Evolutionary conservation across 2,113 vertebrate species (phyloP).

Genomic region (Xiphias gladius): DNA sequence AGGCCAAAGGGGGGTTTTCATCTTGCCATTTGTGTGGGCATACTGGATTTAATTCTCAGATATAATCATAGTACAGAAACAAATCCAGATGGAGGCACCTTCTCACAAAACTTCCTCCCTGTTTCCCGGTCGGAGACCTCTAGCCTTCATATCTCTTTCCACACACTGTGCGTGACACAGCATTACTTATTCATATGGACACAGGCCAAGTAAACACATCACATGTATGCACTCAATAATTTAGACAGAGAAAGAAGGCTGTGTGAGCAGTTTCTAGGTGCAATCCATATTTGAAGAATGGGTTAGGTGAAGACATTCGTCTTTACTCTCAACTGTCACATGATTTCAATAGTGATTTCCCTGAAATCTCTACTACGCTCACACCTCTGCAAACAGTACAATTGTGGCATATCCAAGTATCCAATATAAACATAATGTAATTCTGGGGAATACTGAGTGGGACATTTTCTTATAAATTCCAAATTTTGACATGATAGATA

Average conservation of each 20-base stretch:
- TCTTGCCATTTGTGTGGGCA: not conserved
- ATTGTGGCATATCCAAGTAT: no score
- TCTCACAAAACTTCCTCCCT: not conserved
- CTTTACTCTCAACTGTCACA: conserved; percentile 26
- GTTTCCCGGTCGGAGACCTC: not conserved
- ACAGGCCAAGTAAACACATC: conserved; percentile 71
- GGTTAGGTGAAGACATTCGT: not conserved
- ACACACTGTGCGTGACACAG: conserved; percentile 39
- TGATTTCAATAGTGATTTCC: conserved; percentile 5
- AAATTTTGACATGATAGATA: no score
- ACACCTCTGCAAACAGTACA: not conserved
- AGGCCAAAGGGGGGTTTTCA: not conserved
- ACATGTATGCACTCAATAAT: conserved; percentile 73
- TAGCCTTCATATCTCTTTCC: conserved; percentile 22
- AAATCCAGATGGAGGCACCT: not conserved
- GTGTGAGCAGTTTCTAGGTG: conserved; percentile 44
- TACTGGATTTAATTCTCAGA: not conserved
- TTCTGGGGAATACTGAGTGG: no score
- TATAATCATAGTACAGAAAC: not conserved
- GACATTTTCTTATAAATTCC: no score
- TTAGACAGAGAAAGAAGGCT: conserved; percentile 47
- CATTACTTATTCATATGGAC: conserved; percentile 68
- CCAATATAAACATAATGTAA: no score
- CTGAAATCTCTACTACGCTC: conserved; percentile 12
- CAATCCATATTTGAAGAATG: conserved; percentile 52